These are phyloP conservation scores for Lypha dubia DNA, from an alignment of 2,888 invertebrate genomes.

Conservation along the genomic window DNA sequence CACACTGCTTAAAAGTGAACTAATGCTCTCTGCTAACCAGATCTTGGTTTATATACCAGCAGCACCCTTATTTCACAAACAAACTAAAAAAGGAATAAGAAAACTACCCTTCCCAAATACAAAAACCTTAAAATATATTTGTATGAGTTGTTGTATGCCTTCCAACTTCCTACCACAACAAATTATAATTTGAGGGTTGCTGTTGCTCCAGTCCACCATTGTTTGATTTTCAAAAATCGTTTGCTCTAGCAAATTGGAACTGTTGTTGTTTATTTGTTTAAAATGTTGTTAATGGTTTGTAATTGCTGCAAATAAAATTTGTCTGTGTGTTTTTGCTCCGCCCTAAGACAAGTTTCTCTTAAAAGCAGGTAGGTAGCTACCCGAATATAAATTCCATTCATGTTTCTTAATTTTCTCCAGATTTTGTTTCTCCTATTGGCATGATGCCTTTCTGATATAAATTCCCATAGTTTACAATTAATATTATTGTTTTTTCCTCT, in stretches of 20 bases:
- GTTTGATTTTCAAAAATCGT: constrained; percentile 41
- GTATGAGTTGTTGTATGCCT: constrained; percentile 53
- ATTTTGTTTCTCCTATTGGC: constrained; percentile 44
- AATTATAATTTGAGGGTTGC: constrained; percentile 80
- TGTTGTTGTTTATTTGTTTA: constrained; percentile 37
- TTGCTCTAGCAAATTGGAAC: constrained; percentile 58
- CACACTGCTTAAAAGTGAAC: constrained; percentile 76
- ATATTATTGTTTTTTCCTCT: background rate
- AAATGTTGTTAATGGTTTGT: constrained; percentile 74
- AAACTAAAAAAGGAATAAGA: constrained; percentile 57
- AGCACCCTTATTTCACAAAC: constrained; percentile 48
- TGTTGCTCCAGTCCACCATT: constrained; percentile 69
- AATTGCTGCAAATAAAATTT: constrained; percentile 75
- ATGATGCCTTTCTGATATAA: constrained; percentile 38
- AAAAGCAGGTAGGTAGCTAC: constrained; percentile 59
- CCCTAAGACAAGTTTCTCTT: constrained; percentile 73
- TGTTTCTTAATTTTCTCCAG: constrained; percentile 10
- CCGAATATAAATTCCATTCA: constrained; percentile 45
- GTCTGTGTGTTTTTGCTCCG: constrained; percentile 77
- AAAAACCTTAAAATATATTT: background rate
- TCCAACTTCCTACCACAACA: constrained; percentile 75
- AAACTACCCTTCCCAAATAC: constrained; percentile 66
- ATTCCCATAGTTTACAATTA: background rate
- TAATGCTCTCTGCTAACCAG: constrained; percentile 73
- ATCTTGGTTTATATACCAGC: constrained; percentile 77